phyloP scores from a whole-genome alignment of 2,888 invertebrate species.

The Polydrusus tereticollis region DNA sequence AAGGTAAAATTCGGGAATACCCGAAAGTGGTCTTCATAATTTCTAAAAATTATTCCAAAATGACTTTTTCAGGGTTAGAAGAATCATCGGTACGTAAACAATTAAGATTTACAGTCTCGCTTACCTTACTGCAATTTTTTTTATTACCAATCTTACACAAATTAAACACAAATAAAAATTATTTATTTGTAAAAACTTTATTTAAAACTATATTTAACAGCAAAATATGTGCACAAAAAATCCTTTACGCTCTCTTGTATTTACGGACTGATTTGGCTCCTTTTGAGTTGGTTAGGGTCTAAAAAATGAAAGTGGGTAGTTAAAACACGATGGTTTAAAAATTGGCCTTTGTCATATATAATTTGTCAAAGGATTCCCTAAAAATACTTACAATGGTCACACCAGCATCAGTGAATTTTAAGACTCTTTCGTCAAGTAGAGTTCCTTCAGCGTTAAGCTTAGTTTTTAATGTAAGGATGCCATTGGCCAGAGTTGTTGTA shows the following conservation, averaged over 20 bases:
- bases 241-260: conserved; percentile 28
- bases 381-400: conserved; percentile 19
- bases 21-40: too few species aligned
- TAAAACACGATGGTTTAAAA: neutral
- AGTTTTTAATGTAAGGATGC: conserved; percentile 10
- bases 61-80: too few species aligned
- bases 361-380: neutral
- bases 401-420: conserved; percentile 9
- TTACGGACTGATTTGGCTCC: conserved; percentile 25
- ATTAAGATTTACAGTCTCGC: too few species aligned
- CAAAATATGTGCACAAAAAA: too few species aligned
- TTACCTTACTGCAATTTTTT: too few species aligned
- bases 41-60: too few species aligned
- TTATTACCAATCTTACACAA: too few species aligned
- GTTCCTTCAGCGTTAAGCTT: neutral
- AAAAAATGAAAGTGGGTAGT: conserved; percentile 2
- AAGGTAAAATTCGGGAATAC: too few species aligned
- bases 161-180: too few species aligned
- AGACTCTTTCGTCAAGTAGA: conserved; percentile 12
- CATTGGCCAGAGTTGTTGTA: neutral
- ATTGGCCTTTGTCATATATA: too few species aligned
- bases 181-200: neutral
- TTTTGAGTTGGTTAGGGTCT: conserved; percentile 34
- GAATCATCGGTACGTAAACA: too few species aligned
- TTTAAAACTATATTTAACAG: neutral